Base-by-base conservation (phyloP, 2,888 invertebrate species). In the Himalopsyche tibetana region DNA sequence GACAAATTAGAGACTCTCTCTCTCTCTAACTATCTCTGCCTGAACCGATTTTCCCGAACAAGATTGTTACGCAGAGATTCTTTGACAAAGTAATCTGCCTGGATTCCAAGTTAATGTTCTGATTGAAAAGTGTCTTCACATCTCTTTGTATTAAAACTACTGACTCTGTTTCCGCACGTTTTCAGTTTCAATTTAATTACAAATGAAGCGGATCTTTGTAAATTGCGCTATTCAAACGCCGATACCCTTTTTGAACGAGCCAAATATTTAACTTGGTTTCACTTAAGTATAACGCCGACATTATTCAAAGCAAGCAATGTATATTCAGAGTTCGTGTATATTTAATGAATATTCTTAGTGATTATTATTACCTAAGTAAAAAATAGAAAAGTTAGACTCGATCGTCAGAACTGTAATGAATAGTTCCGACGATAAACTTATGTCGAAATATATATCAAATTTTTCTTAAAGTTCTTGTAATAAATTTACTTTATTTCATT, bases 71-170 rank as follows among this genome's bases (percentile, higher is more conserved):
- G 63, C 63, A 28, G n/a, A 63, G 19, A 63, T 63, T 63, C 63
- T 63, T 63, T 28, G 63, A 63, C 63, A 63, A 63, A 63, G 63
- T 63, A 63, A 63, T 63, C 63, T 63, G 63, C 28, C 63, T 11
- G 63, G 63, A 19, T 63, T 63, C 19, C 63, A 63, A 63, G n/a
- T 63, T 63, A 63, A 63, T 63, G 63, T 63, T 63, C 63, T 63
- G 63, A 63, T 63, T 63, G 63, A 63, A 63, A 63, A 63, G 63
- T 63, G 28, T 63, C 19, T 63, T 63, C 28, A 63, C 63, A 63
- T 63, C 63, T 63, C 63, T 63, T 63, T 63, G 63, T 63, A 63
- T 19, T 19, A 63, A 63, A 63, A 63, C 63, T 63, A 63, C 19
- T 15, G 28, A 19, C 56, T 56, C 51, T 15, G 51, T 15, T 63